phyloP scores from a whole-genome alignment of 2,113 vertebrate genomes.

The Lamprotornis superbus region DNA sequence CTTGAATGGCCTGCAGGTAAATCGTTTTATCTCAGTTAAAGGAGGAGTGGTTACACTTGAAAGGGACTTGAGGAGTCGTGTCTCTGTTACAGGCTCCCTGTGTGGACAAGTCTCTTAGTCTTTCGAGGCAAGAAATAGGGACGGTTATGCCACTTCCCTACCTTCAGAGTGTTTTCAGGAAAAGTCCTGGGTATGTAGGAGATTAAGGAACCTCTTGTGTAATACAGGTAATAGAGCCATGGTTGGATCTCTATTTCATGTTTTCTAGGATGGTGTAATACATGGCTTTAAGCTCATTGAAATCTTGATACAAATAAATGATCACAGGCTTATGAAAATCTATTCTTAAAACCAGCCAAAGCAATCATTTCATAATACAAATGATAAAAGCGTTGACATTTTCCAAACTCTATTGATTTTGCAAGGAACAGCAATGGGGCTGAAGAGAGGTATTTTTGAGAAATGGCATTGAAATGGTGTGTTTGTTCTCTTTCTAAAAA shows the following conservation, averaged over 20 bases:
- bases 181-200: not conserved
- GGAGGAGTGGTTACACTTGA: not conserved
- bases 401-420: not conserved
- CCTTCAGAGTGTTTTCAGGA: not conserved
- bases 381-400: not conserved
- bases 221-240: not conserved
- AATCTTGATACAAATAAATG: not conserved
- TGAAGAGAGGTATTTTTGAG: not conserved
- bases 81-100: not conserved
- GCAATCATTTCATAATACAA: not conserved
- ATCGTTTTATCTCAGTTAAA: not conserved
- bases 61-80: not conserved
- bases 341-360: not conserved
- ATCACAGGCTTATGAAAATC: not conserved
- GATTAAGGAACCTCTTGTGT: not conserved
- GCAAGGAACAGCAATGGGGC: not conserved
- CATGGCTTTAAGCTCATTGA: not conserved
- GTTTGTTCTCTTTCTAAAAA: constrained; percentile 5
- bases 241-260: not conserved
- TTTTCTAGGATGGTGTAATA: not conserved
- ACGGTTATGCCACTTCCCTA: not conserved
- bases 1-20: not conserved
- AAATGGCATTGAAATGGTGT: not conserved
- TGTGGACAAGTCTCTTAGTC: not conserved
- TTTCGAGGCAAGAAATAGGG: not conserved